Conservation (phyloP, 2,113 vertebrate species). For the Gyps fulvus region DNA sequence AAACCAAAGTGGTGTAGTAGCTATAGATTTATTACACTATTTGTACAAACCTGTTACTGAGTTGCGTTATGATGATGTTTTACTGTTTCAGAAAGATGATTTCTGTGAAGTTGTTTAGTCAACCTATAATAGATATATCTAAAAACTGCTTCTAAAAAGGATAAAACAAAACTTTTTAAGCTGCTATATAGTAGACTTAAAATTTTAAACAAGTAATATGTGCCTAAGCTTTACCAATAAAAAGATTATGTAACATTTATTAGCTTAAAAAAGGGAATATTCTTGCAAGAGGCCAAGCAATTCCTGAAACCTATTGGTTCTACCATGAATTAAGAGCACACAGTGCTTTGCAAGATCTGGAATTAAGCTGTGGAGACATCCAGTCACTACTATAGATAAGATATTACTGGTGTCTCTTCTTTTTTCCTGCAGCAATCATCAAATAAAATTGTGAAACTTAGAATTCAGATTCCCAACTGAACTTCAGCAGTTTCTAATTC, state of each 20-base stretch:
- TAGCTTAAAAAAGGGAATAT: not conserved
- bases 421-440: not conserved
- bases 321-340: not conserved
- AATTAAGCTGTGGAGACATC: not conserved
- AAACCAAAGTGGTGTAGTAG: not conserved
- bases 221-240: not conserved
- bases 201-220: not conserved
- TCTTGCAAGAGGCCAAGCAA: not conserved
- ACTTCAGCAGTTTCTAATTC: not conserved
- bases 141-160: not conserved
- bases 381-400: not conserved
- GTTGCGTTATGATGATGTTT: not conserved
- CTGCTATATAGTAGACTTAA: not conserved
- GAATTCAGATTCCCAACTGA: not conserved
- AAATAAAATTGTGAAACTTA: not conserved
- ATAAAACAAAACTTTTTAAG: not conserved
- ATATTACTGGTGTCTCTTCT: not conserved
- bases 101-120: not conserved
- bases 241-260: not conserved
- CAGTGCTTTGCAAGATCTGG: not conserved
- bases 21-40: not conserved
- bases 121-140: not conserved
- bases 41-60: not conserved
- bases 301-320: not conserved
- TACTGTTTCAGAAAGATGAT: not conserved